phyloP scores from a whole-genome alignment of 1,140 invertebrate genomes.

The Aphaenogaster floridana region DNA sequence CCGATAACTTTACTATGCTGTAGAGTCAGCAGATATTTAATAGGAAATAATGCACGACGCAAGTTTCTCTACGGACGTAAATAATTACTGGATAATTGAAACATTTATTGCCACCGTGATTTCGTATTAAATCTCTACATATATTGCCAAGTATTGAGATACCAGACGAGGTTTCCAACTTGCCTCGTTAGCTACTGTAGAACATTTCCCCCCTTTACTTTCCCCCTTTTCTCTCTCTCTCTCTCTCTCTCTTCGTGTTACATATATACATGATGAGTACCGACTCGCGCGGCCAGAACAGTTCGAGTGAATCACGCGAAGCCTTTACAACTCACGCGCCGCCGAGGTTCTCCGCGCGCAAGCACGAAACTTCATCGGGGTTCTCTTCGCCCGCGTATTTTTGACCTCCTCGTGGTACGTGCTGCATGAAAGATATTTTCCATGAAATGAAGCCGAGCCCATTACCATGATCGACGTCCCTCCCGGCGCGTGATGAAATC shows the following conservation, averaged over 20 bases:
- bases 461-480: slow-evolving; percentile 46
- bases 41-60: background rate
- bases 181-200: slow-evolving; percentile 45
- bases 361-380: slow-evolving; percentile 14
- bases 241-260: background rate
- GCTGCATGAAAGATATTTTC: slow-evolving; percentile 34
- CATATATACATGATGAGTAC: slow-evolving; percentile 39
- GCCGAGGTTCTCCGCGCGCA: background rate
- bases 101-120: slow-evolving; percentile 6
- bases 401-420: slow-evolving; percentile 22
- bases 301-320: slow-evolving; percentile 54
- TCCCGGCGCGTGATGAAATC: slow-evolving; percentile 37
- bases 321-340: slow-evolving; percentile 38
- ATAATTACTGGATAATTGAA: slow-evolving; percentile 7
- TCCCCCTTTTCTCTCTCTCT: background rate
- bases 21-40: background rate
- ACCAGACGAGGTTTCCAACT: slow-evolving; percentile 42
- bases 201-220: background rate
- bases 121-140: slow-evolving; percentile 33
- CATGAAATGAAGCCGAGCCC: slow-evolving; percentile 23
- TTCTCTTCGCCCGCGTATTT: slow-evolving; percentile 24
- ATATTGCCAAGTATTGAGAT: slow-evolving; percentile 46
- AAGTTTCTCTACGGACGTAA: background rate
- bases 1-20: background rate
- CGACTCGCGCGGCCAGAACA: slow-evolving; percentile 28